Evolutionary conservation across 2,888 invertebrate genomes (phyloP).

Genomic region (Herminia tarsipennalis): DNA sequence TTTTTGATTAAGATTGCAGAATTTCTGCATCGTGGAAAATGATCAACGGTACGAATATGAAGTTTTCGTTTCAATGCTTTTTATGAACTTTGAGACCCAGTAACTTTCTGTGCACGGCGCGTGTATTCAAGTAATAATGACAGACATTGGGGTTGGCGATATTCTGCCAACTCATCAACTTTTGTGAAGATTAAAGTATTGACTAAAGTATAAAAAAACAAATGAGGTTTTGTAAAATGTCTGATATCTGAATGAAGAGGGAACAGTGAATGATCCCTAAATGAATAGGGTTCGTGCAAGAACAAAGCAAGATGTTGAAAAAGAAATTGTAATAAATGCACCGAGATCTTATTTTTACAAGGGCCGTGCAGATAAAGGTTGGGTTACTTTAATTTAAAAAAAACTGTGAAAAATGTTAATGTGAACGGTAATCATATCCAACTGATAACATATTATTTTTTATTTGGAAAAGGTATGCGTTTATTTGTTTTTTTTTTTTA

Average conservation of each 20-base stretch:
- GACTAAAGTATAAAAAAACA: conserved; percentile 28
- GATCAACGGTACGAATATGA: conserved; percentile 1
- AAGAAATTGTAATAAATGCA: conserved; percentile 60
- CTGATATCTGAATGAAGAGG: conserved; percentile 37
- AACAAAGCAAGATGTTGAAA: conserved; percentile 51
- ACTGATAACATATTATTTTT: conserved; percentile 15
- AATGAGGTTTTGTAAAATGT: conserved; percentile 39
- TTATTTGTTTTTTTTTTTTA: too few species aligned
- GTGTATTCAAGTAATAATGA: conserved; percentile 8
- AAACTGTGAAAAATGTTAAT: too few species aligned
- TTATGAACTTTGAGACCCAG: conserved; percentile 4
- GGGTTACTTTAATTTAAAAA: background rate
- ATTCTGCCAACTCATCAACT: conserved; percentile 16
- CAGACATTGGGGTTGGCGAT: conserved; percentile 2
- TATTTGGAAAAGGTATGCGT: too few species aligned
- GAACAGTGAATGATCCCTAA: conserved; percentile 44
- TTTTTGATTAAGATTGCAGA: too few species aligned
- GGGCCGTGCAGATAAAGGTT: conserved; percentile 51
- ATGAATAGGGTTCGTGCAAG: conserved; percentile 49
- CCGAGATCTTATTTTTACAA: conserved; percentile 57
- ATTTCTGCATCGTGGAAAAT: conserved; percentile 17
- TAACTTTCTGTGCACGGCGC: background rate
- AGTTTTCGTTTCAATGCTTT: conserved; percentile 12
- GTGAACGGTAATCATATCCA: background rate
- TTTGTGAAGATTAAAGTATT: conserved; percentile 13